phyloP scores from a whole-genome alignment of 2,113 vertebrate species.

The Ctenodactylus gundi region DNA sequence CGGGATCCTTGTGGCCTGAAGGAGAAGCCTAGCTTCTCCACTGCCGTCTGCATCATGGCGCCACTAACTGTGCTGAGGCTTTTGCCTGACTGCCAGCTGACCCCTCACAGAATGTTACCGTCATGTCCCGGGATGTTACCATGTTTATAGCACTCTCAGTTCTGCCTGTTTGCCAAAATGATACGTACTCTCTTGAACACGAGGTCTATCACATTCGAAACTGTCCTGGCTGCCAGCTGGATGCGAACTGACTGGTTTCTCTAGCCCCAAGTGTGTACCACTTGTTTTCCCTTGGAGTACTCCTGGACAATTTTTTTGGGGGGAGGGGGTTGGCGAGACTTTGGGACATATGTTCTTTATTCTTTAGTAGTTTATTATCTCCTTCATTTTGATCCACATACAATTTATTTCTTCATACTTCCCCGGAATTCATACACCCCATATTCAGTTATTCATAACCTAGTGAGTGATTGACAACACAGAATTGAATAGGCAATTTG shows the following conservation, averaged over 20 bases:
- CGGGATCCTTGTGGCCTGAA: too few species aligned
- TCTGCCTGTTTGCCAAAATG: background rate
- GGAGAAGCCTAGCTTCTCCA: too few species aligned
- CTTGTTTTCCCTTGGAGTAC: too few species aligned
- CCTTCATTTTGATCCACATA: background rate
- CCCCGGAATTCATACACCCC: background rate
- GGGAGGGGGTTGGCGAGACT: too few species aligned
- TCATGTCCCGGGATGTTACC: too few species aligned
- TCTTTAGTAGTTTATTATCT: background rate
- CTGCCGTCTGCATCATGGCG: too few species aligned
- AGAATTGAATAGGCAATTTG: background rate
- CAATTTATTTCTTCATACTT: background rate
- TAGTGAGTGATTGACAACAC: background rate
- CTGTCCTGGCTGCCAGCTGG: too few species aligned
- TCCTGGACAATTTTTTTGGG: too few species aligned
- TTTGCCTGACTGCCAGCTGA: too few species aligned
- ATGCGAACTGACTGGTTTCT: background rate
- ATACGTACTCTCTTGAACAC: background rate
- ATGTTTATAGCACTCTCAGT: background rate
- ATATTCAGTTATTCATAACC: background rate
- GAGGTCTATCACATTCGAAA: background rate
- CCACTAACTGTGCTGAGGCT: too few species aligned
- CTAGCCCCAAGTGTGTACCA: too few species aligned
- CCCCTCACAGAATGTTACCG: too few species aligned
- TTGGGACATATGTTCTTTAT: background rate